Percentiles rank a stretch among this genome's conserved stretches.
Conservation (phyloP, 2,797 vertebrate genomes). For the Echeneis naucrates region DNA sequence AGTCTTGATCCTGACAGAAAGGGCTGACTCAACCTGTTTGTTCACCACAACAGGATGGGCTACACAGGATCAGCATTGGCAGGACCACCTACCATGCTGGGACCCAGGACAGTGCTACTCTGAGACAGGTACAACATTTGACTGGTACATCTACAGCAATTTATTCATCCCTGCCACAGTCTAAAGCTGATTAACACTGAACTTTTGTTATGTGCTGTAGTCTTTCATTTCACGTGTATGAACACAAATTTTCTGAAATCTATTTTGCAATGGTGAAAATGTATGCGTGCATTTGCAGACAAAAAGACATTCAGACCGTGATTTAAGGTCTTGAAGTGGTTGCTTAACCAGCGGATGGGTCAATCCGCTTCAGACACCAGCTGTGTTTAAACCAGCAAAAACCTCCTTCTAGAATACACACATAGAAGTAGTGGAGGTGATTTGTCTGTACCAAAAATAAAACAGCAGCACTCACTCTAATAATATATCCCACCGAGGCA, state of each 20-base stretch:
- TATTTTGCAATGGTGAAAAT: slow-evolving; percentile 18
- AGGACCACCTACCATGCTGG: slow-evolving; percentile 37
- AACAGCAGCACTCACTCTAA: slow-evolving; percentile 64
- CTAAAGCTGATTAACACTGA: background rate
- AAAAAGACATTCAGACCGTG: slow-evolving; percentile 55
- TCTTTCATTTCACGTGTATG: slow-evolving; percentile 9
- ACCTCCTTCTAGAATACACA: slow-evolving; percentile 66
- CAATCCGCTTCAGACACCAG: slow-evolving; percentile 73
- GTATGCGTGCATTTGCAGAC: slow-evolving; percentile 44
- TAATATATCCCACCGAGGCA: slow-evolving; percentile 71
- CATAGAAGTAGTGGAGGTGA: slow-evolving; percentile 59
- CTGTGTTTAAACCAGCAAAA: slow-evolving; percentile 78
- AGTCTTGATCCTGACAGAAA: slow-evolving; percentile 27
- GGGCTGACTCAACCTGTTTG: slow-evolving; percentile 65
- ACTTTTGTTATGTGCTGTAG: slow-evolving; percentile 17
- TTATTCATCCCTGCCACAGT: background rate
- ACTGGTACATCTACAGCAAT: background rate
- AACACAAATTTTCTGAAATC: slow-evolving; percentile 19
- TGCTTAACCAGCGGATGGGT: slow-evolving; percentile 62
- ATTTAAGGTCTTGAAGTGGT: slow-evolving; percentile 73
- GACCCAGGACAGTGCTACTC: slow-evolving; percentile 17
- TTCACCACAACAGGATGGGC: slow-evolving; percentile 49
- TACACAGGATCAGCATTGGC: slow-evolving; percentile 22
- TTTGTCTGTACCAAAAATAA: slow-evolving; percentile 74
- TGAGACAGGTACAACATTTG: background rate